These are phyloP conservation scores for Amiota communis DNA, from an alignment of 2,888 invertebrate species.

Conservation along the genomic window DNA sequence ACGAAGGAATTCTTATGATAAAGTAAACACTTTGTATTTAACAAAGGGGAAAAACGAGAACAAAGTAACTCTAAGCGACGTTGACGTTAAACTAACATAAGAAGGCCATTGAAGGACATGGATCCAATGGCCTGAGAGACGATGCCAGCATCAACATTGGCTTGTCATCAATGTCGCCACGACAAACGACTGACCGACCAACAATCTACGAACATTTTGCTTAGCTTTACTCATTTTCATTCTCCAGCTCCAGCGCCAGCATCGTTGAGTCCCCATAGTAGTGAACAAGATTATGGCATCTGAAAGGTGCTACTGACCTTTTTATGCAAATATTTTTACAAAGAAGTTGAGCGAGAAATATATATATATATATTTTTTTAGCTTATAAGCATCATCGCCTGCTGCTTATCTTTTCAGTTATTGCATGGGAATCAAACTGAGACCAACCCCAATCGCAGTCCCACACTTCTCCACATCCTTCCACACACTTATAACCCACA, in stretches of 20 bases:
- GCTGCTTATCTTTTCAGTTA: slow-evolving; percentile 45
- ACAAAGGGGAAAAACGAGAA: not conserved
- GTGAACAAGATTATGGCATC: slow-evolving; percentile 29
- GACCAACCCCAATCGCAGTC: not conserved
- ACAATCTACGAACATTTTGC: not conserved
- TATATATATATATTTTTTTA: not conserved
- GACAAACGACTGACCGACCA: slow-evolving; percentile 35
- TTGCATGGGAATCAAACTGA: slow-evolving; percentile 4
- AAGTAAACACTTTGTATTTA: slow-evolving; percentile 26
- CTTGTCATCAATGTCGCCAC: slow-evolving; percentile 35
- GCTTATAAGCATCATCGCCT: slow-evolving; percentile 8
- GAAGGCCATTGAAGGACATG: slow-evolving; percentile 13
- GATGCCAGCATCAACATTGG: not conserved
- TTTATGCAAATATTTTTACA: slow-evolving; percentile 70
- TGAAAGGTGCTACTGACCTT: slow-evolving; percentile 69
- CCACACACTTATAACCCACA: slow-evolving; percentile 19
- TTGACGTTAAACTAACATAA: too few relatives aligned
- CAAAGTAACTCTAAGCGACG: too few relatives aligned
- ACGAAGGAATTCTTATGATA: slow-evolving; percentile 30
- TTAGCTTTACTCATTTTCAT: too few relatives aligned
- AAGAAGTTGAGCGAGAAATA: slow-evolving; percentile 43
- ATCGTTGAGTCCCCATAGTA: too few relatives aligned
- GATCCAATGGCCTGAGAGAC: not conserved
- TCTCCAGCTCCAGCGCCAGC: too few relatives aligned
- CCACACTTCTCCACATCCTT: not conserved